Base-by-base conservation (phyloP, 1,140 invertebrate genomes). In the Anastatus disparis region DNA sequence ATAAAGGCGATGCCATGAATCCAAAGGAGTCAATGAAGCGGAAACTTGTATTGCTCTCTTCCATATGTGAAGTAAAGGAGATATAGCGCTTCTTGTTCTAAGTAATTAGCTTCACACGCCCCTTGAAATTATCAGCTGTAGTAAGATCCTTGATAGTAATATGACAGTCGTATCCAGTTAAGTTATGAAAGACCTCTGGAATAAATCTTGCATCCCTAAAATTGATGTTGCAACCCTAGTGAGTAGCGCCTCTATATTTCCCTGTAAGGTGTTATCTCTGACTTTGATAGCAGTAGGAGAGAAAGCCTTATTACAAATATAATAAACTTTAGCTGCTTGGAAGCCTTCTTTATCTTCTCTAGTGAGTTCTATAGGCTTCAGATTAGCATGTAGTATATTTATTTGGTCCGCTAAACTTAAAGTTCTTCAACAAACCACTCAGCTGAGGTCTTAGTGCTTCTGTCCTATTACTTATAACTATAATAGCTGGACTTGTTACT, bases 201-300 rank as follows among this genome's bases (percentile, higher is more conserved):
- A 80, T 72, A 40, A 38, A 69, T 67, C 66, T 70, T 9, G 13
- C 58, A 42, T 76, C 58, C 72, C 78, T 72, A 74, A 73, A 83
- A 64, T 81, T 74, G 20, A 84, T 46, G 74, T 86, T 86, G 70
- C 82, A 85, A 13, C 26, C 27, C n/a, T 75, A 58, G 75, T 85
- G 81, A 0, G 81, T 81, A n/a, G 73, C 40, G 17, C 79, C 79
- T 68, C 82, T 66, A 75, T 77, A 78, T 64, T 73, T 59, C 9
- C 76, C 80, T 24, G 74, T 84, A 7, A 81, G 72, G 72, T 84
- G 80, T 73, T 71, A 72, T 84, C 79, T 31, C 44, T 35, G 4
- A 58, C 55, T 29, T 58, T 58, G 7, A 20, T 58, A 22, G 6
- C 29, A 17, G 2, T 40, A 20, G 4, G 1, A 10, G 15, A 20